Conservation (phyloP, 53 echinoderm and acorn worm genomes). For the Paelopatides confundens region DNA sequence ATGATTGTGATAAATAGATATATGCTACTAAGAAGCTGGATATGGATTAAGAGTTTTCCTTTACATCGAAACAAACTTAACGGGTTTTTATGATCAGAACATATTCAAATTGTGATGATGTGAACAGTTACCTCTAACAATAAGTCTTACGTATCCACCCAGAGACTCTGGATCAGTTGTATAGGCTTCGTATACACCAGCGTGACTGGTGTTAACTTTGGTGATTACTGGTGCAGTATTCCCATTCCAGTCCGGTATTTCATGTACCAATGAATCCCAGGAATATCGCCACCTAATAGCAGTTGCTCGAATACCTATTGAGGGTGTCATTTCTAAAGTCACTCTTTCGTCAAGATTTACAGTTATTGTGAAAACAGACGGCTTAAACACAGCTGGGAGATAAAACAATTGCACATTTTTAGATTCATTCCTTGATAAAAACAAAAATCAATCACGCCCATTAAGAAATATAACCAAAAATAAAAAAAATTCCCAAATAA, state of each 20-base stretch:
- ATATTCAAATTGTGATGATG: too few species aligned
- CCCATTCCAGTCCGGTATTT: background rate
- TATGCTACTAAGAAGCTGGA: too few species aligned
- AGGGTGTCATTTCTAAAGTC: background rate
- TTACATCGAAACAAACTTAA: too few species aligned
- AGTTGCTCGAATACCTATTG: too few species aligned
- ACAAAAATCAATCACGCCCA: too few species aligned
- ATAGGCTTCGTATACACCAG: constrained; percentile 26
- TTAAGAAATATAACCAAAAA: too few species aligned
- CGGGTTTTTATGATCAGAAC: too few species aligned
- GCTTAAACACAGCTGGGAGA: constrained; percentile 2
- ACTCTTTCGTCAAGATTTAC: constrained; percentile 3
- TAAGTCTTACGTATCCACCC: constrained; percentile 9
- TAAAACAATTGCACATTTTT: too few species aligned
- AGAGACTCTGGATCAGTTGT: background rate
- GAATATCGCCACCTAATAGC: background rate
- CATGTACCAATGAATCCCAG: background rate
- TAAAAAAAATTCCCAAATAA: too few species aligned
- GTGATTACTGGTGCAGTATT: background rate
- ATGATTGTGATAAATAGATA: too few species aligned
- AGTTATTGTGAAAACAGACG: background rate
- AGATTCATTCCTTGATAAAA: too few species aligned
- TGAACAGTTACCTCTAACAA: constrained; percentile 13
- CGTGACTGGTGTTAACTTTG: background rate
- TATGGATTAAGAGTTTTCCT: too few species aligned